These are phyloP conservation scores for Callyntrura guangdongensis DNA, from an alignment of 2,888 invertebrate species.

Conservation along the genomic window DNA sequence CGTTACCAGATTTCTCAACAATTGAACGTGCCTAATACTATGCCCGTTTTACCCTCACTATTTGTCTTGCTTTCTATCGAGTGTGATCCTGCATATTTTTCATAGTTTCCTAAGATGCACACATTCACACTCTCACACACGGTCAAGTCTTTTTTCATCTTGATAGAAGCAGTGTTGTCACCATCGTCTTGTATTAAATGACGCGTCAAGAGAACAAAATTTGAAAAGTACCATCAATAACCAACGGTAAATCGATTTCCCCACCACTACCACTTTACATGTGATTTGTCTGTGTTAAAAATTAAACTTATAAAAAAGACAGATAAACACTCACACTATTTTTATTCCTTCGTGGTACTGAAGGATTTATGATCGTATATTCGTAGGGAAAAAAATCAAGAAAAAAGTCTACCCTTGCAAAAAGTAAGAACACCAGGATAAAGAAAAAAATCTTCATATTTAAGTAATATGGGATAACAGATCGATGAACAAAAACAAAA, in stretches of 20 bases:
- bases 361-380: slow-evolving; percentile 29
- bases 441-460: slow-evolving; percentile 42
- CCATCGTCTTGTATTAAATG: not conserved
- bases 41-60: too few relatives aligned
- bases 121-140: not conserved
- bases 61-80: too few relatives aligned
- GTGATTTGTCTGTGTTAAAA: not conserved
- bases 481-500: slow-evolving; percentile 62
- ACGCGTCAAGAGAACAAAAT: not conserved
- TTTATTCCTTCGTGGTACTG: not conserved
- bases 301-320: not conserved
- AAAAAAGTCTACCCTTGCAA: slow-evolving; percentile 42
- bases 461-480: slow-evolving; percentile 20
- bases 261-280: not conserved
- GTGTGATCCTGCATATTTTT: not conserved
- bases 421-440: slow-evolving; percentile 35
- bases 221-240: not conserved
- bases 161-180: not conserved
- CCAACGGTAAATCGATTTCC: slow-evolving; percentile 5
- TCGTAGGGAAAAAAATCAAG: not conserved
- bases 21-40: not conserved
- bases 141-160: too few relatives aligned
- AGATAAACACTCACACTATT: not conserved
- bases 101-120: not conserved
- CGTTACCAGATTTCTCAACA: slow-evolving; percentile 21